Base-by-base conservation (phyloP, 1,140 invertebrate species). In the Formica selysi region DNA sequence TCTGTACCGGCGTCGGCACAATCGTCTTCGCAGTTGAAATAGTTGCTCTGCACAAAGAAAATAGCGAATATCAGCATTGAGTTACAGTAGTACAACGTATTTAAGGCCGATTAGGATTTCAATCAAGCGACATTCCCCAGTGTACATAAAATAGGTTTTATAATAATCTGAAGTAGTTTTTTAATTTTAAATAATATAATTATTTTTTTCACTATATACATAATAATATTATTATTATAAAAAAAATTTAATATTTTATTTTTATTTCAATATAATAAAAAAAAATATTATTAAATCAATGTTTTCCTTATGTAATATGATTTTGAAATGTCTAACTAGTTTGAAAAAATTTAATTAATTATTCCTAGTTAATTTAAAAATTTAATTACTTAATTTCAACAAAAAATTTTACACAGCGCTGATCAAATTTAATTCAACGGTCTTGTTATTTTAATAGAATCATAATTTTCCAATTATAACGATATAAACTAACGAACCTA, bases 21-120 rank as follows among this genome's bases (percentile, higher is more conserved):
- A 73, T 95, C 95, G 76, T 96, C 95, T 8, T 95, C 95, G 87
- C 93, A 96, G 86, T 96, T 94, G 85, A 96, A 96, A 83, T 96
- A 96, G 76, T 95, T 95, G 80, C 95, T 95, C 95, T 96, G 93
- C 4, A 93, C 8, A 91, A 93, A 88, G 6, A 59, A 61, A 29
- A 57, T 0, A 48, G 16, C 19, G 5, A 16, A 51, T 48, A 57
- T 86, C 10, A 61, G 68, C 78, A 86, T 59, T 13, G 4, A 16
- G n/a, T 84, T 70, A 22, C 16, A 51, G 26, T 11, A 19, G 6
- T 71, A 26, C 48, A 48, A 19, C 7, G 3, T 36, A 74, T 7
- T 83, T 26, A 4, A 68, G 32, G 11, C 22, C 10, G 59, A 79
- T 76, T n/a, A 19, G 10, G 6, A 2, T 5, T 0, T 26, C 8